Conservation (phyloP, 1,140 invertebrate genomes). For the Polyergus mexicanus region DNA sequence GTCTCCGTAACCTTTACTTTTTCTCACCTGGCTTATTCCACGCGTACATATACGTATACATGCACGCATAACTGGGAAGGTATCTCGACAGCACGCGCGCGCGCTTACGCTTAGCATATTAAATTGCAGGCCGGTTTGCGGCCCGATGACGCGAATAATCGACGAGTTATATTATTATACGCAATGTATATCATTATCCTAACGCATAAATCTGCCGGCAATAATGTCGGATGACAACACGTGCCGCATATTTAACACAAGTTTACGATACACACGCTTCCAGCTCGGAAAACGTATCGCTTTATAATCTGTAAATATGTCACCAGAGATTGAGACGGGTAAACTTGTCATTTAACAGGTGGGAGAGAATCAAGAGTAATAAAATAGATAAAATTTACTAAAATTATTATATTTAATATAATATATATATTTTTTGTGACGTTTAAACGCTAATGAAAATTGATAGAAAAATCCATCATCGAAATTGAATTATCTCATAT, state of each 20-base stretch:
- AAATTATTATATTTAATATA: slow-evolving; percentile 4
- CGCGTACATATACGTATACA: not conserved
- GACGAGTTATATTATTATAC: slow-evolving; percentile 49
- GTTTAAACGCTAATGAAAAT: not conserved
- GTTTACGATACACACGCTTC: not conserved
- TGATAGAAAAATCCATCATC: not conserved
- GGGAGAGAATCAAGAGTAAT: not conserved
- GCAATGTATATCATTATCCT: slow-evolving; percentile 63
- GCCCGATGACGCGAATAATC: slow-evolving; percentile 38
- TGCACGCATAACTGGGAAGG: slow-evolving; percentile 5
- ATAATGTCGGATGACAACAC: slow-evolving; percentile 38
- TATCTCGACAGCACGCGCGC: slow-evolving; percentile 55
- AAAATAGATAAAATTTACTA: not conserved
- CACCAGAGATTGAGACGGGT: not conserved
- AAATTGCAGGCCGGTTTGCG: slow-evolving; percentile 51
- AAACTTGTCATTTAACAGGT: not conserved
- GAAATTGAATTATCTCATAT: not conserved
- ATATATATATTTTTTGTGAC: no score
- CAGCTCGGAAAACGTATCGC: not conserved
- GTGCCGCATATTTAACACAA: slow-evolving; percentile 37
- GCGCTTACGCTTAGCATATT: slow-evolving; percentile 33
- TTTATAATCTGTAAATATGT: not conserved
- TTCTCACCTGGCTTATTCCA: slow-evolving; percentile 18
- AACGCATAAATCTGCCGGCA: slow-evolving; percentile 54
- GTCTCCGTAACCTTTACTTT: slow-evolving; percentile 56